Base-by-base conservation (phyloP, 1,140 invertebrate species). In the Danaus melanippus region DNA sequence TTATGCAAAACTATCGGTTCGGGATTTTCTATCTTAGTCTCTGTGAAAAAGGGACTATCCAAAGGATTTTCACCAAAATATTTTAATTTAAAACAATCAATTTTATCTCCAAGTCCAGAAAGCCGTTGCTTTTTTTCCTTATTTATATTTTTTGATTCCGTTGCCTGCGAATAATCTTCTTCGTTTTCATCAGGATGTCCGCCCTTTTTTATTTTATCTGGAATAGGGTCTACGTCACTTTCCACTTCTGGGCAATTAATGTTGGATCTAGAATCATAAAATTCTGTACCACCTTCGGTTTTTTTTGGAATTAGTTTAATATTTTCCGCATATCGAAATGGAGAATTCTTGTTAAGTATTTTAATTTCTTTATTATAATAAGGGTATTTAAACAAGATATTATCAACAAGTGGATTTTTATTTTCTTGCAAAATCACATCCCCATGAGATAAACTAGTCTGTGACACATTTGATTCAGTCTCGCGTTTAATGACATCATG, bases 21-120 rank as follows among this genome's bases (percentile, higher is more conserved):
- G 10, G 85, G 85, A 46, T 74, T 64, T 9, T 74, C 62, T 50
- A 88, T 86, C 12, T 73, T 62, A 10, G 88, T 82, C 79, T 94
- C 92, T 50, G 88, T 77, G 73, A 94, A 94, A 58, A 94, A 84
- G 0, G 93, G 93, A 87, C 90, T 94, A 64, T 94, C 92, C 50
- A 94, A 76, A 3, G 93, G 93, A 77, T 93, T 89, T 46, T 88
- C 78, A 43, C 92, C 93, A 68, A 94, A 94, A 81, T 91, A 93
- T 84, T 92, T 93, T 4, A 82, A 82, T 78, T 92, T 93, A 12
- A 92, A 90, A 69, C 93, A 94, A 59, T 92, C 90, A n/a, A 94
- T 90, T 83, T 91, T 92, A 62, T 93, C 90, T 5, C 92, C 92
- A 9, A 94, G 76, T 9, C 90, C 90, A 52, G 66, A 72, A 3